Evolutionary conservation across 37 sponge, comb jelly and placozoan species (phyloP), one percentile per base, ranked within the genome.

Genomic region (Beroe forskalii): DNA sequence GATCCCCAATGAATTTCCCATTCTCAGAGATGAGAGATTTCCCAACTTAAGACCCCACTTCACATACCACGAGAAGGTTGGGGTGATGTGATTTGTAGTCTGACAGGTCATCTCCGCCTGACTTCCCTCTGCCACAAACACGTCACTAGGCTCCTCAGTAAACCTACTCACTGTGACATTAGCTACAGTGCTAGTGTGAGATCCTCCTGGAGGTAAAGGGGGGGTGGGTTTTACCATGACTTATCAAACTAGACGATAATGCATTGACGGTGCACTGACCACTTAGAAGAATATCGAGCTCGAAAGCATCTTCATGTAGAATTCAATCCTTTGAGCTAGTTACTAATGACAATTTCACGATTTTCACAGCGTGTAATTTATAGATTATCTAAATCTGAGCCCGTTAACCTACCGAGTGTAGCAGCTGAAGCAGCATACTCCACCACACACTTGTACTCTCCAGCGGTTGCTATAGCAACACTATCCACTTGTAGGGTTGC

Each of bases 381-480:
- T n/a, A n/a, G n/a, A n/a, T n/a, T n/a, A n/a, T n/a, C n/a, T n/a
- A n/a, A n/a, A n/a, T n/a, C n/a, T n/a, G n/a, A n/a, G n/a, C n/a
- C n/a, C n/a, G n/a, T 17, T 44, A 23, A 17, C 55, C 6, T 8
- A 80, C 86, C 86, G 12, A 80, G 55, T 9, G 86, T 80, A 6
- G 43, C 27, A 1, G 48, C 38, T 4, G 86, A 44, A 1, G 86
- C 48, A 44, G 86, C 20, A 25, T 80, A 80, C n/a, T 44, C 55
- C 55, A 44, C 86, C n/a, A 33, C 86, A 44, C 86, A 80, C 30
- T 25, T n/a, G 55, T 80, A 80, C 40, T 44, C 86, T 42, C 86
- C 86, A 12, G 44, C 86, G 12, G 44, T n/a, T 12, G 30, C 28
- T 37, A 80, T 4, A 12, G 1, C 86, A 22, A 44, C 86, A n/a